phyloP scores from a whole-genome alignment of 2,797 vertebrate genomes.

The Heterohyrax brucei region DNA sequence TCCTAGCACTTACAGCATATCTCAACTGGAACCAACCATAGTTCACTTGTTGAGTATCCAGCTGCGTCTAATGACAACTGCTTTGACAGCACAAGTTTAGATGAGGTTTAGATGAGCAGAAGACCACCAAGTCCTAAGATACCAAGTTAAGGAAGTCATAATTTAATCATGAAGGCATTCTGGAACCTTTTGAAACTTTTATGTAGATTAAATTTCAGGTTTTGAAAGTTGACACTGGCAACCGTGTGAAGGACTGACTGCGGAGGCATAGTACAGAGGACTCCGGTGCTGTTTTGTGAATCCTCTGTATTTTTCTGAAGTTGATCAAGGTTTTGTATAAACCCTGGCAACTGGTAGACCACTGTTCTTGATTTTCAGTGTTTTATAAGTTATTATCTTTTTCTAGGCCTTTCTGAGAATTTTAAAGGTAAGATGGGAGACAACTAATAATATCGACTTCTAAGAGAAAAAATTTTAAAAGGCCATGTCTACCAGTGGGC shows the following conservation, averaged over 20 bases:
- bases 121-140: not conserved
- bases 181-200: not conserved
- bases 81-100: not conserved
- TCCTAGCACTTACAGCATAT: no score
- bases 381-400: slow-evolving; percentile 10
- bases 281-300: not conserved
- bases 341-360: not conserved
- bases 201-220: not conserved
- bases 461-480: not conserved
- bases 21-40: not conserved
- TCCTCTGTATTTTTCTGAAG: not conserved
- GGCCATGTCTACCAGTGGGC: not conserved
- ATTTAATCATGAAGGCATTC: not conserved
- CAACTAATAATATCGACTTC: not conserved
- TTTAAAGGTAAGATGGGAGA: not conserved
- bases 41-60: not conserved
- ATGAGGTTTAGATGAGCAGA: not conserved
- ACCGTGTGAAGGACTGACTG: not conserved
- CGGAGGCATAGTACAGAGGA: not conserved
- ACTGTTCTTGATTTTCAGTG: not conserved
- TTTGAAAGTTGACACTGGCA: slow-evolving; percentile 5
- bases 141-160: not conserved
- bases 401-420: not conserved
- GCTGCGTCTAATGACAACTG: not conserved
- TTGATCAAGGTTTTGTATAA: not conserved